Evolutionary conservation across 1,140 invertebrate species (phyloP).

Genomic region (Trichonephila inaurata): DNA sequence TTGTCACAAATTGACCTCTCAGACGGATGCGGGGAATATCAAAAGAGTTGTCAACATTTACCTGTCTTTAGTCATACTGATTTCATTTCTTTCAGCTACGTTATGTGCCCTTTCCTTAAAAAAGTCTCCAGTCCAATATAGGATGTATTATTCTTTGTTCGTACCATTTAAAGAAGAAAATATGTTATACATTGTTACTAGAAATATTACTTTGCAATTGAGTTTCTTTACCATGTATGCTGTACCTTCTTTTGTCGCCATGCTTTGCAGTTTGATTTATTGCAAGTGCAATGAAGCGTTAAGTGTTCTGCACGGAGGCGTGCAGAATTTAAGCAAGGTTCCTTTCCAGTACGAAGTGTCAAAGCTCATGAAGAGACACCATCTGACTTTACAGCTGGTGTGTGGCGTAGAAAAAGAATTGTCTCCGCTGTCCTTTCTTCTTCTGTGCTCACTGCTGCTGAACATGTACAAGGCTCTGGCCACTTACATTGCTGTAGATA

Average conservation of each 20-base stretch:
- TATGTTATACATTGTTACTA: not conserved
- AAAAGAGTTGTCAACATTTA: not conserved
- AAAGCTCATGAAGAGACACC: not conserved
- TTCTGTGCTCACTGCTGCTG: not conserved
- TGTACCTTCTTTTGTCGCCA: not conserved
- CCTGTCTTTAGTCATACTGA: not conserved
- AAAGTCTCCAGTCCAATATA: not conserved
- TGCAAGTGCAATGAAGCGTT: not conserved
- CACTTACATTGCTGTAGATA: not conserved
- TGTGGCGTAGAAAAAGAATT: not conserved
- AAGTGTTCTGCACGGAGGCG: not conserved
- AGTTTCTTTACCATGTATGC: not conserved
- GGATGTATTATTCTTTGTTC: not conserved
- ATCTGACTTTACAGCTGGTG: not conserved
- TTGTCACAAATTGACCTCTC: not conserved
- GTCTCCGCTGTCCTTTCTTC: not conserved
- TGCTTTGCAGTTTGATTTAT: not conserved
- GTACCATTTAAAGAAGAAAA: not conserved
- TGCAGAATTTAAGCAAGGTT: not conserved
- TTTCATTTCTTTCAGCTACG: not conserved
- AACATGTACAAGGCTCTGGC: slow-evolving; percentile 15
- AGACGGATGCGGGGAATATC: not conserved
- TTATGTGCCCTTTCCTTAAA: not conserved
- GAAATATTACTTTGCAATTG: not conserved
- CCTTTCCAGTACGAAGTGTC: not conserved